These are phyloP conservation scores for Eulemur rubriventer DNA, from an alignment of 2,797 vertebrate species.

Conservation along the genomic window DNA sequence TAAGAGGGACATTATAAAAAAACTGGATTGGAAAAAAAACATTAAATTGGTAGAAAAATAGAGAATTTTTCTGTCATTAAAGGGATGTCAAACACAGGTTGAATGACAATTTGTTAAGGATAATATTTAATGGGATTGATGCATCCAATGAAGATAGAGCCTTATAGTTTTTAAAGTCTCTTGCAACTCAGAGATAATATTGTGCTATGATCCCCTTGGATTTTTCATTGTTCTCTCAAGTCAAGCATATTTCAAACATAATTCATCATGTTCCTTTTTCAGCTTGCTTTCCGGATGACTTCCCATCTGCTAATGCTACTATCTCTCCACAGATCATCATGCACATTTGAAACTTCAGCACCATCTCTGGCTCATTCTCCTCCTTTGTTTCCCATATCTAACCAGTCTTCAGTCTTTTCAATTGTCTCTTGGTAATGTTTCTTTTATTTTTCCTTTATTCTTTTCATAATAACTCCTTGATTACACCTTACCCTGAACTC, in stretches of 20 bases:
- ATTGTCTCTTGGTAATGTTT: background rate
- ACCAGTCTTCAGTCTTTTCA: background rate
- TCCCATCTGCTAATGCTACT: background rate
- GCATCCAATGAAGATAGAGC: background rate
- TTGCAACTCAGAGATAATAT: background rate
- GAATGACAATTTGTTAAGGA: constrained; percentile 21
- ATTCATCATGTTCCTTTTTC: constrained; percentile 17
- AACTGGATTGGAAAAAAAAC: background rate
- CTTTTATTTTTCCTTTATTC: background rate
- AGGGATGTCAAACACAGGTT: background rate
- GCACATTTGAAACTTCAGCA: background rate
- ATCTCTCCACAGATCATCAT: background rate
- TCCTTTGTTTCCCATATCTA: background rate
- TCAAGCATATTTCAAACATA: constrained; percentile 27
- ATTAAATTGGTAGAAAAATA: background rate
- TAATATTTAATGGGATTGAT: background rate
- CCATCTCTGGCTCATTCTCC: background rate
- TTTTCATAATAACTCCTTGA: background rate
- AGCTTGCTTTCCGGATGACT: background rate
- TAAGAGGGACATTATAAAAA: constrained; percentile 20
- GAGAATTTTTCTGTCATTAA: background rate
- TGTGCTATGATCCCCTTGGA: background rate
- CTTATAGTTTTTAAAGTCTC: background rate
- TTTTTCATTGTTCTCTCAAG: constrained; percentile 40
- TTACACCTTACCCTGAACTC: background rate